Base-by-base conservation (phyloP, 2,797 vertebrate species). In the Sebastes taczanowskii region DNA sequence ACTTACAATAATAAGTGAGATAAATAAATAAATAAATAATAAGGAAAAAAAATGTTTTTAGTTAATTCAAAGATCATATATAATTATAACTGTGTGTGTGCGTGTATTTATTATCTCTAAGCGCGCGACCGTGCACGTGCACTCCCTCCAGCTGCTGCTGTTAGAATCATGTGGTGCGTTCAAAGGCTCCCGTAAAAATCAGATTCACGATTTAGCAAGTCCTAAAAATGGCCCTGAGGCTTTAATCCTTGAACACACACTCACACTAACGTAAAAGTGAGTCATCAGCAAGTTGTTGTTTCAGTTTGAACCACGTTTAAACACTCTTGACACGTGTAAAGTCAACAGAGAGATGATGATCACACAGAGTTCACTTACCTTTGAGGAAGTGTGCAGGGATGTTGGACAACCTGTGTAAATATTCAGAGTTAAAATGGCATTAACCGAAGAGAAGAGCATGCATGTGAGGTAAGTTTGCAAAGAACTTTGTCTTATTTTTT, bases 111-210 rank as follows among this genome's bases (percentile, higher is more conserved):
- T 73, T 58, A 55, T 55, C 7, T 80, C 29, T 32, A 4, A 32
- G 14, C 29, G 55, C 34, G 34, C 58, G 52, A 14, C 13, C 35
- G 23, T 60, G 32, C 74, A 66, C 62, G 55, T 56, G 35, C 35
- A 38, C 35, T 13, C 35, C 35, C 35, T 38, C 35, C 35, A 35
- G 35, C 35, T 35, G 13, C 77, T 62, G 79, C 58, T 42, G 38
- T 76, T 49, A n/a, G 1, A 34, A 38, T 42, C 20, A 1, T 4
- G 25, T 38, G 88, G 1, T 66, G 74, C 74, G 34, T 91, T 91
- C 70, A 74, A 0, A 5, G 13, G 3, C 29, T 11, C 6, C 60
- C 29, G 77, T 63, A 42, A 79, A 86, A 60, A 38, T 29, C 0
- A 2, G 0, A 0, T 1, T 8, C 16, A 3, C 35, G 2, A 16